These are phyloP conservation scores for Varroa destructor DNA, from an alignment of 1,140 invertebrate species.

Conservation along the genomic window DNA sequence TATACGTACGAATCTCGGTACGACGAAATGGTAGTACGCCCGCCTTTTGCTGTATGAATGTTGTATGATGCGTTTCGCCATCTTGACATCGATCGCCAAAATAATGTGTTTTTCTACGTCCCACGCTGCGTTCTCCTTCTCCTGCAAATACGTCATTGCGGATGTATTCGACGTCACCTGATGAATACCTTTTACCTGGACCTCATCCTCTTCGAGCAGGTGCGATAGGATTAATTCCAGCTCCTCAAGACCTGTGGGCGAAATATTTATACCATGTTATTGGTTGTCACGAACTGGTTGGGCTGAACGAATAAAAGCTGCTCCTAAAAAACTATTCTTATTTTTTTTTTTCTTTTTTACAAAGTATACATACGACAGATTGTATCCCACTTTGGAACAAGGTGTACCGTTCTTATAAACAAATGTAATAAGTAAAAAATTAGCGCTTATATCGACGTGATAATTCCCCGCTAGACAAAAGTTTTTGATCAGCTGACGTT, in stretches of 20 bases:
- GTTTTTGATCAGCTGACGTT: too few relatives aligned
- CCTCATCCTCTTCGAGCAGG: not conserved
- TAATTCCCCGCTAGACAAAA: too few relatives aligned
- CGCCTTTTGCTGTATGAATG: slow-evolving; percentile 8
- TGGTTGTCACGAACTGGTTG: too few relatives aligned
- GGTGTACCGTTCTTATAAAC: too few relatives aligned
- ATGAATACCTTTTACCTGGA: slow-evolving; percentile 11
- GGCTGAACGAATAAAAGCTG: too few relatives aligned
- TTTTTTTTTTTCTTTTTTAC: too few relatives aligned
- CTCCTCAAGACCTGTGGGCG: slow-evolving; percentile 3
- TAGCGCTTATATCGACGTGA: too few relatives aligned
- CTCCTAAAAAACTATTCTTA: too few relatives aligned
- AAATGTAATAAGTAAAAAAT: too few relatives aligned
- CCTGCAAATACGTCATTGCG: slow-evolving; percentile 5
- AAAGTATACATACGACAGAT: too few relatives aligned
- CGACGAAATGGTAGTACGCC: slow-evolving; percentile 25
- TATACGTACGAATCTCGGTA: slow-evolving; percentile 16
- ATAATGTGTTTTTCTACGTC: slow-evolving; percentile 20
- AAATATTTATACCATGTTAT: too few relatives aligned
- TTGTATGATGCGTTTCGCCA: slow-evolving; percentile 10
- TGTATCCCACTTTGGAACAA: too few relatives aligned
- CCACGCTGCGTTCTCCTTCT: slow-evolving; percentile 21
- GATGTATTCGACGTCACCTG: slow-evolving; percentile 16
- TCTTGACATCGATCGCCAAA: slow-evolving; percentile 23
- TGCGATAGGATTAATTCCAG: slow-evolving; percentile 3